These are phyloP conservation scores for Drosophila bipectinata DNA, from an alignment of 1,140 invertebrate species.

Conservation along the genomic window DNA sequence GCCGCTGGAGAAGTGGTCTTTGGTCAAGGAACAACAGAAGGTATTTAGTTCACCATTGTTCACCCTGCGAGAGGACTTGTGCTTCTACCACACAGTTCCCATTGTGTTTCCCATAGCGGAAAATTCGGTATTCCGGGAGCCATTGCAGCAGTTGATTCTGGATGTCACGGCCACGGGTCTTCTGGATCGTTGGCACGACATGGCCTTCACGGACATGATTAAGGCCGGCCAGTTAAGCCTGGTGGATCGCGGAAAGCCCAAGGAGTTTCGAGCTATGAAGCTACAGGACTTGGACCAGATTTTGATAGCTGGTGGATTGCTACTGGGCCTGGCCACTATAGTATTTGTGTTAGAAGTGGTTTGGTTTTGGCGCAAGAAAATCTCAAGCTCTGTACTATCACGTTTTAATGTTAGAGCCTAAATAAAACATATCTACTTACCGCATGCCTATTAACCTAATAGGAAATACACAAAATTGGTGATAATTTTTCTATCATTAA, in stretches of 20 bases:
- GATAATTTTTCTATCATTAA: conserved; percentile 5
- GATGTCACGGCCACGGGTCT: conserved; percentile 57
- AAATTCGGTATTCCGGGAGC: conserved; percentile 54
- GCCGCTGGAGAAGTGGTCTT: conserved; percentile 59
- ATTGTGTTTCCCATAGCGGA: conserved; percentile 55
- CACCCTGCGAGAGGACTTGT: conserved; percentile 47
- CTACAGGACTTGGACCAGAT: conserved; percentile 56
- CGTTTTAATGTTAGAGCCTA: neutral
- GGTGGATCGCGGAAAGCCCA: conserved; percentile 42
- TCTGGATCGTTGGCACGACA: conserved; percentile 46
- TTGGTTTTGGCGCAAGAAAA: conserved; percentile 2
- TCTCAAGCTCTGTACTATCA: neutral
- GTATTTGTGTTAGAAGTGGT: conserved; percentile 41
- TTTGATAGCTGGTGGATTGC: conserved; percentile 21
- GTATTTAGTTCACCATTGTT: conserved; percentile 66
- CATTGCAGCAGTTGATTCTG: conserved; percentile 50
- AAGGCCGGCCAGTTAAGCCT: conserved; percentile 49
- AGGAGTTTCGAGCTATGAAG: conserved; percentile 60
- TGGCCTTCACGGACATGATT: conserved; percentile 63
- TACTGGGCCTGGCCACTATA: conserved; percentile 27
- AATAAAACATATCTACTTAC: neutral
- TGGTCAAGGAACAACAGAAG: conserved; percentile 61
- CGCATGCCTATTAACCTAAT: neutral
- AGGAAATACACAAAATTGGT: neutral
- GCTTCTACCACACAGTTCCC: conserved; percentile 54